These are phyloP conservation scores for Mnemiopsis leidyi DNA, from an alignment of 37 sponge, comb jelly and placozoan genomes.

Conservation along the genomic window DNA sequence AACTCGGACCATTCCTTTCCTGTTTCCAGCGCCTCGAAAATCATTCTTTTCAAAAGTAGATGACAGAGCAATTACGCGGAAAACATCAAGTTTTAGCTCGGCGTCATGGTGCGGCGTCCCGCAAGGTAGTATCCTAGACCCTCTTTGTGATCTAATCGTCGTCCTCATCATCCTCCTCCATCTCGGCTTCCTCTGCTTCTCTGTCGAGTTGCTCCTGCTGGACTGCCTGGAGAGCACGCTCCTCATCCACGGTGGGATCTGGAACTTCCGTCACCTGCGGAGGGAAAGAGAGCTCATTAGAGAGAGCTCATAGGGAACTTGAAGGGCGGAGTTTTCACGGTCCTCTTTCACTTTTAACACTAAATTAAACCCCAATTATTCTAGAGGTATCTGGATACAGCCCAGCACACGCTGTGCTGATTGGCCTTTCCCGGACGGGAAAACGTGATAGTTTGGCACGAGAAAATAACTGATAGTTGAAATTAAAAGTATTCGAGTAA, in stretches of 20 bases:
- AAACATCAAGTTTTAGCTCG: not conserved
- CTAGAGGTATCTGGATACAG: not conserved
- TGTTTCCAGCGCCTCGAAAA: not conserved
- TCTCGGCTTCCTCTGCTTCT: slow-evolving; percentile 78
- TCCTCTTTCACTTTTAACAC: not conserved
- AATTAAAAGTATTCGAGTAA: too few relatives aligned
- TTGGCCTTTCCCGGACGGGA: not conserved
- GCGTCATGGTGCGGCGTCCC: not conserved
- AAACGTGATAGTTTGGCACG: too few relatives aligned
- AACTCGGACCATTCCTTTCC: not conserved
- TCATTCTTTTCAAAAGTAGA: not conserved
- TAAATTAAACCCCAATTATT: not conserved
- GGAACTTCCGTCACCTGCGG: slow-evolving; percentile 71
- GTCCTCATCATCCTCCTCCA: slow-evolving; percentile 95
- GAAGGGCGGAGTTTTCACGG: not conserved
- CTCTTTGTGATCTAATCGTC: slow-evolving; percentile 70
- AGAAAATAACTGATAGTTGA: too few relatives aligned
- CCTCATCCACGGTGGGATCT: slow-evolving; percentile 94
- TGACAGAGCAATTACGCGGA: not conserved
- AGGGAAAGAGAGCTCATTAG: too few relatives aligned
- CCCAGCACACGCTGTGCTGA: not conserved
- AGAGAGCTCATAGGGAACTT: not conserved
- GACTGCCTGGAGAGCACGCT: slow-evolving; percentile 78
- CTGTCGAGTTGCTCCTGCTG: slow-evolving; percentile 73
- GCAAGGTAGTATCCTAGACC: not conserved